Evolutionary conservation across 2,888 invertebrate species (phyloP).

Genomic region (Drosophila paracracens): DNA sequence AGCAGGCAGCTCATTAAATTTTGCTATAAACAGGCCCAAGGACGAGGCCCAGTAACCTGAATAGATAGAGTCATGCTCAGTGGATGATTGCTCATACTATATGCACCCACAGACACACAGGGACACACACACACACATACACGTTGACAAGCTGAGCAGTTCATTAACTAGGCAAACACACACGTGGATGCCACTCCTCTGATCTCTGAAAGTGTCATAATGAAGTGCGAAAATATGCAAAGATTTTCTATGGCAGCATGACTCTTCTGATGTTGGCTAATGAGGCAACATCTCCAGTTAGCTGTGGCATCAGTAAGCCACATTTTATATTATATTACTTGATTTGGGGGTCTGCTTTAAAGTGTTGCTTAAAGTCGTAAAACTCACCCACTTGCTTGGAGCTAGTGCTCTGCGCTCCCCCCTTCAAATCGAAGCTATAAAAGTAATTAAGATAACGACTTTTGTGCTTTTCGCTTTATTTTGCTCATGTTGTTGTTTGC

Average conservation of each 20-base stretch:
- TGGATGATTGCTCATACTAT: constrained; percentile 6
- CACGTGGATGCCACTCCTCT: not conserved
- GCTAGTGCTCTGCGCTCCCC: constrained; percentile 16
- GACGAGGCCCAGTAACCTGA: constrained; percentile 72
- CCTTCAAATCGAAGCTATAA: constrained; percentile 79
- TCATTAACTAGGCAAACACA: constrained; percentile 73
- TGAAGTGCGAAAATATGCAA: constrained; percentile 72
- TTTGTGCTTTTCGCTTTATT: constrained; percentile 61
- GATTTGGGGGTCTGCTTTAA: constrained; percentile 22
- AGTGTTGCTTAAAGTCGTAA: constrained; percentile 15
- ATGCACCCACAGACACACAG: not conserved
- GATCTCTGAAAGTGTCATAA: constrained; percentile 69
- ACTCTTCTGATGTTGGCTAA: constrained; percentile 35
- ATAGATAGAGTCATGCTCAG: constrained; percentile 26
- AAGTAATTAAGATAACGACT: constrained; percentile 83
- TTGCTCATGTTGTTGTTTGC: constrained; percentile 18
- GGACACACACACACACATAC: not conserved
- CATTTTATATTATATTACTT: constrained; percentile 7
- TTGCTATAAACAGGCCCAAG: constrained; percentile 55
- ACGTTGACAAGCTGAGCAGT: constrained; percentile 33
- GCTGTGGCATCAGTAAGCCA: constrained; percentile 4
- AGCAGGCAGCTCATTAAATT: constrained; percentile 58
- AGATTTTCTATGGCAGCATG: constrained; percentile 55
- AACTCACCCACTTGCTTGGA: constrained; percentile 3
- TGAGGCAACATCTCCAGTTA: constrained; percentile 60